Percentiles rank a stretch among this genome's conserved stretches.
Conservation (phyloP, 2,888 invertebrate genomes). For the Lasioglossum malachurum region DNA sequence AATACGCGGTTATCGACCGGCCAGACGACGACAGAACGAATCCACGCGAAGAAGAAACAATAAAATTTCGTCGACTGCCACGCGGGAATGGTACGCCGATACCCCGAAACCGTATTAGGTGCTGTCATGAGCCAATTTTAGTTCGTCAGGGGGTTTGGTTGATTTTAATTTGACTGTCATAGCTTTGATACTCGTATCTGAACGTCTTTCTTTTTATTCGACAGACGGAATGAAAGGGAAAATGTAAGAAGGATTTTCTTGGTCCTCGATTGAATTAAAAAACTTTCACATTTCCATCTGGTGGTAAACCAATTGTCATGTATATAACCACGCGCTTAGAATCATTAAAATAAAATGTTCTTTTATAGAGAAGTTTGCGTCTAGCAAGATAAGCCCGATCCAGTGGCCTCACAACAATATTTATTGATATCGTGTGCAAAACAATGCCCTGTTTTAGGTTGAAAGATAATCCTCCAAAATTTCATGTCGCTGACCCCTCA, state of each 20-base stretch:
- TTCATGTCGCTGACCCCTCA: too few species aligned
- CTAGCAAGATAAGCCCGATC: too few species aligned
- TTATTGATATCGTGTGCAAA: too few species aligned
- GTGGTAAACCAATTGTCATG: neutral
- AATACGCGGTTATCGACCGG: constrained; percentile 34
- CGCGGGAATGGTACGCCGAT: constrained; percentile 63
- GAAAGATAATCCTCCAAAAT: too few species aligned
- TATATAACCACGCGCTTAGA: too few species aligned
- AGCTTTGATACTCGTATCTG: constrained; percentile 8
- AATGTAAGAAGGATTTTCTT: neutral
- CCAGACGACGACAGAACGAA: constrained; percentile 49
- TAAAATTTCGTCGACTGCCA: constrained; percentile 61
- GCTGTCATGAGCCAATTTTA: constrained; percentile 59
- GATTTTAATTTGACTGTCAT: constrained; percentile 67
- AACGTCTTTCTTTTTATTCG: constrained; percentile 18
- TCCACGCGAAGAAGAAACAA: constrained; percentile 55
- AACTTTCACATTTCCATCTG: neutral
- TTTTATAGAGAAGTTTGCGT: too few species aligned
- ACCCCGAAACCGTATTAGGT: constrained; percentile 68
- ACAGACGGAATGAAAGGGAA: constrained; percentile 1
- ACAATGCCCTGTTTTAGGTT: too few species aligned
- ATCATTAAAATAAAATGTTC: too few species aligned
- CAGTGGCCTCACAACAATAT: too few species aligned
- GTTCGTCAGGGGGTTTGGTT: constrained; percentile 43
- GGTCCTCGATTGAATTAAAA: neutral